phyloP scores from a whole-genome alignment of 2,888 invertebrate genomes.

The Stenchaetothrips biformis region DNA sequence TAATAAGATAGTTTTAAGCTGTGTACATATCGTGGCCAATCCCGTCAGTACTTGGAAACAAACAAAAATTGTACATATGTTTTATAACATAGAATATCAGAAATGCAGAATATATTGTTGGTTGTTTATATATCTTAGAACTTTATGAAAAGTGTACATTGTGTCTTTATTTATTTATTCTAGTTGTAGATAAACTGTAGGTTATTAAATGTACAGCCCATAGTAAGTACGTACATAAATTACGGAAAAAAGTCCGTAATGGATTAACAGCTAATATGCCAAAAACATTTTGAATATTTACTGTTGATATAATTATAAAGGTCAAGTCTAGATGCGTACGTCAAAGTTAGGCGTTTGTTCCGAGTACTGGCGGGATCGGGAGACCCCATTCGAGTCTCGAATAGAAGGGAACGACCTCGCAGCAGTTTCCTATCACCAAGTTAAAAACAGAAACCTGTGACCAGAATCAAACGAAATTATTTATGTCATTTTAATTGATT shows the following conservation, averaged over 20 bases:
- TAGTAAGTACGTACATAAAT: constrained; percentile 15
- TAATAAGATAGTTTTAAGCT: neutral
- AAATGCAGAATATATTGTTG: neutral
- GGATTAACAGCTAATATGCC: constrained; percentile 11
- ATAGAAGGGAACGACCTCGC: too few relatives aligned
- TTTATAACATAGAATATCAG: neutral
- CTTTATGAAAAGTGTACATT: neutral
- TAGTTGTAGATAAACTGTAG: neutral
- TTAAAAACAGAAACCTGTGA: neutral
- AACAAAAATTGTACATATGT: neutral
- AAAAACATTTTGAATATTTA: constrained; percentile 25
- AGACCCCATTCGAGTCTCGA: too few relatives aligned
- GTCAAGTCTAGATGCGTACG: constrained; percentile 13
- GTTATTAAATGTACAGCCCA: neutral
- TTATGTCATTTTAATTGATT: neutral
- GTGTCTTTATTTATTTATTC: neutral
- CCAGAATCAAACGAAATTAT: neutral
- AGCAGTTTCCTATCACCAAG: too few relatives aligned
- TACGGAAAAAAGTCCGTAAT: neutral
- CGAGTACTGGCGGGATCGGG: neutral
- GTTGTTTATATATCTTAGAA: neutral
- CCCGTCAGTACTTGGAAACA: neutral
- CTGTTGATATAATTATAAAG: constrained; percentile 22
- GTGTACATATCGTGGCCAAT: neutral
- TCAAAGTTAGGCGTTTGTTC: neutral